These are phyloP conservation scores for Iphiclides podalirius DNA, from an alignment of 2,888 invertebrate genomes.

Conservation along the genomic window DNA sequence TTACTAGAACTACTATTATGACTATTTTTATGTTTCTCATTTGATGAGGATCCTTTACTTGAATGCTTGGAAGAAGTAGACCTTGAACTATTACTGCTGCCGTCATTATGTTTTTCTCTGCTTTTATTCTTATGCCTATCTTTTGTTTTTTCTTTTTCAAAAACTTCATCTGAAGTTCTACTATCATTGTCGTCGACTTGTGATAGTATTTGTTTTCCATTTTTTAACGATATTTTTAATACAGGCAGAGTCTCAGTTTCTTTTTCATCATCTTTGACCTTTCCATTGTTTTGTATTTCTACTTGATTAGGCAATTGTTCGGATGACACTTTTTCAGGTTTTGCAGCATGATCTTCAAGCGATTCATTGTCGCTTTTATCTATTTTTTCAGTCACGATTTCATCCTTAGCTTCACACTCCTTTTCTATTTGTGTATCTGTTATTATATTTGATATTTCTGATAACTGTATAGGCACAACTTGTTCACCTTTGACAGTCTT, in stretches of 20 bases:
- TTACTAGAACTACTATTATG: slow-evolving; percentile 46
- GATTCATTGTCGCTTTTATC: slow-evolving; percentile 27
- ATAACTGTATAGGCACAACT: slow-evolving; percentile 60
- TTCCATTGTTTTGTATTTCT: slow-evolving; percentile 23
- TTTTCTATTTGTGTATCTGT: slow-evolving; percentile 46
- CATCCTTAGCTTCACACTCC: slow-evolving; percentile 33
- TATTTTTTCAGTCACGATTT: slow-evolving; percentile 24
- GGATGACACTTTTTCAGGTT: slow-evolving; percentile 24
- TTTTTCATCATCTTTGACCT: slow-evolving; percentile 43
- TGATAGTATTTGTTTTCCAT: slow-evolving; percentile 85
- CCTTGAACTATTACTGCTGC: slow-evolving; percentile 41
- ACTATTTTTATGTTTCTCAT: slow-evolving; percentile 63
- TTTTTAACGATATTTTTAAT: slow-evolving; percentile 84
- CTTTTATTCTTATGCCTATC: slow-evolving; percentile 57
- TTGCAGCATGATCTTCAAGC: slow-evolving; percentile 28
- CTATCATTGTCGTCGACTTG: slow-evolving; percentile 72
- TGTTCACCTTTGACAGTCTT: slow-evolving; percentile 91
- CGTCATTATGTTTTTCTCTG: slow-evolving; percentile 67
- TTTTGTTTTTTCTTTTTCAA: slow-evolving; percentile 53
- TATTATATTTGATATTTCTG: slow-evolving; percentile 63
- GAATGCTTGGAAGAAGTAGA: slow-evolving; percentile 61
- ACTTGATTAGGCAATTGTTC: background rate
- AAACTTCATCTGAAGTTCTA: slow-evolving; percentile 49
- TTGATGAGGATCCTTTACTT: slow-evolving; percentile 60
- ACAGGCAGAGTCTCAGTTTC: slow-evolving; percentile 60